These are phyloP conservation scores for Deilephila porcellus DNA, from an alignment of 2,888 invertebrate genomes.

Conservation along the genomic window DNA sequence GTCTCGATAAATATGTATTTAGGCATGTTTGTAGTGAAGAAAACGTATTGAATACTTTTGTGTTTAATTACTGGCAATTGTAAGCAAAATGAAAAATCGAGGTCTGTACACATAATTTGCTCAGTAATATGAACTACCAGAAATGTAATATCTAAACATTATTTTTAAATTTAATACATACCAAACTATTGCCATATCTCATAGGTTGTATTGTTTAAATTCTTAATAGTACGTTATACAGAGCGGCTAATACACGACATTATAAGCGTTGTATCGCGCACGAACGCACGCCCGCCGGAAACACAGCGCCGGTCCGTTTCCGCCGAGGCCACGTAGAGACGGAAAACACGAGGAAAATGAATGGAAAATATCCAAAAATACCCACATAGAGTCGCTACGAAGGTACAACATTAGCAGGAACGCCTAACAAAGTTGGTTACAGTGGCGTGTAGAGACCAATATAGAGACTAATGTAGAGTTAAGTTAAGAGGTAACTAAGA, in stretches of 20 bases:
- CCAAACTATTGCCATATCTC: not conserved
- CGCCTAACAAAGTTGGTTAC: not conserved
- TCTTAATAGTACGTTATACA: not conserved
- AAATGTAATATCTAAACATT: not conserved
- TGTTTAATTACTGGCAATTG: too few relatives aligned
- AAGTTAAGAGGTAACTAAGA: not conserved
- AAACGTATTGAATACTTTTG: too few relatives aligned
- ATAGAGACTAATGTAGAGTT: not conserved
- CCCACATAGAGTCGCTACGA: not conserved
- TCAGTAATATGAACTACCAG: not conserved
- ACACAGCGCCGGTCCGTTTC: slow-evolving; percentile 15
- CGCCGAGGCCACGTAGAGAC: not conserved
- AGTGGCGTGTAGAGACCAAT: not conserved
- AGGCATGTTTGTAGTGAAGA: too few relatives aligned
- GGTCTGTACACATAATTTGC: too few relatives aligned
- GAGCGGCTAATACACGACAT: not conserved
- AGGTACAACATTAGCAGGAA: not conserved
- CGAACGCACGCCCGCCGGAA: slow-evolving; percentile 23
- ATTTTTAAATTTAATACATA: not conserved
- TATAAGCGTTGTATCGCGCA: slow-evolving; percentile 12
- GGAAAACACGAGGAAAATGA: slow-evolving; percentile 8
- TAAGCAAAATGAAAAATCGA: too few relatives aligned
- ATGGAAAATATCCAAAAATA: slow-evolving; percentile 12
- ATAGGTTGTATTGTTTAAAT: not conserved
- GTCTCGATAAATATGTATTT: too few relatives aligned